phyloP scores from a whole-genome alignment of 2,888 invertebrate species.

The Asteroscopus sphinx region DNA sequence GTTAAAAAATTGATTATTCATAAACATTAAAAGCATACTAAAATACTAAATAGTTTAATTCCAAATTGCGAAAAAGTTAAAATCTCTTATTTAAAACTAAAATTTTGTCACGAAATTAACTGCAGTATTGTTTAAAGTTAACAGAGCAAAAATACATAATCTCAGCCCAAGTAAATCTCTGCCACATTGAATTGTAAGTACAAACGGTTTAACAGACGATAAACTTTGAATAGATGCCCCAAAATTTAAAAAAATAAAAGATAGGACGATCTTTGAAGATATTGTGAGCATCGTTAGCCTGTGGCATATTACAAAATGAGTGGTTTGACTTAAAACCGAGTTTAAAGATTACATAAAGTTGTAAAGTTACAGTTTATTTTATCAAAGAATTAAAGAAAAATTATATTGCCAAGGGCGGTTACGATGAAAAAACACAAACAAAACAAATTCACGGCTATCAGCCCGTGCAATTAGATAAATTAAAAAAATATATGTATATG shows the following conservation, averaged over 20 bases:
- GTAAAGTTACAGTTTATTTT: too few species aligned
- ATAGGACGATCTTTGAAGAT: conserved; percentile 11
- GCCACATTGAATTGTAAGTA: conserved; percentile 13
- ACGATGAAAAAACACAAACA: too few species aligned
- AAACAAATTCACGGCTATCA: too few species aligned
- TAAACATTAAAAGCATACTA: conserved; percentile 5
- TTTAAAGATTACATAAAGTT: neutral
- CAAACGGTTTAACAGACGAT: conserved; percentile 26
- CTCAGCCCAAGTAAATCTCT: neutral
- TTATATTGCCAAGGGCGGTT: too few species aligned
- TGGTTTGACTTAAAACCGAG: neutral
- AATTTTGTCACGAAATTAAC: neutral
- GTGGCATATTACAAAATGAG: neutral
- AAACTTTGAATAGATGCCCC: conserved; percentile 26
- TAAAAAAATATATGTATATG: too few species aligned
- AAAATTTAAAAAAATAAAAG: conserved; percentile 10
- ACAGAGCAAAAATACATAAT: neutral
- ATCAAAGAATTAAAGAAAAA: too few species aligned
- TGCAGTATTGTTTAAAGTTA: neutral
- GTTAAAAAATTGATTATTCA: neutral
- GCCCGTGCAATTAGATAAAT: too few species aligned
- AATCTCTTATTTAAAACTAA: neutral
- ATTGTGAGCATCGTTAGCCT: neutral
- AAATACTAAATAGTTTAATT: neutral
- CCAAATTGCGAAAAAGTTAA: neutral